phyloP scores from a whole-genome alignment of 2,888 invertebrate genomes.

The Amphiduros pacificus region DNA sequence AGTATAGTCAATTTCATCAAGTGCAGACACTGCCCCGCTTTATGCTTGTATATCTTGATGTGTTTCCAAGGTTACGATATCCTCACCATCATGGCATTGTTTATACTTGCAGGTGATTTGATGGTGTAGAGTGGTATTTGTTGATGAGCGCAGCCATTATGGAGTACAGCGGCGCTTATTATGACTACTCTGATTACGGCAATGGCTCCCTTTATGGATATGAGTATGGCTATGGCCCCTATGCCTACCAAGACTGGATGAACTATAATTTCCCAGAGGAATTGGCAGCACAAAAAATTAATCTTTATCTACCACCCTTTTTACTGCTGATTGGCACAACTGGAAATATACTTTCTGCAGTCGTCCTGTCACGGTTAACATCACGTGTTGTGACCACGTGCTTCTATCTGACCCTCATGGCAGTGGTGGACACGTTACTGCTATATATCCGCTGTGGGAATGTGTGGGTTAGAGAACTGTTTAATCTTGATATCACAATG shows the following conservation, averaged over 20 bases:
- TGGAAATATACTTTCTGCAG: conserved; percentile 37
- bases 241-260: conserved; percentile 1
- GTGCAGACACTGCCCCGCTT: no score
- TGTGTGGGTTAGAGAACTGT: conserved; percentile 37
- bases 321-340: conserved; percentile 45
- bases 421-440: conserved; percentile 43
- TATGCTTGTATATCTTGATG: no score
- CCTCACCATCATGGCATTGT: no score
- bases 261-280: conserved; percentile 4
- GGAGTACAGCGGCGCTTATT: no score
- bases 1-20: no score
- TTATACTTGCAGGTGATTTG: no score
- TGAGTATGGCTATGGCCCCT: background rate
- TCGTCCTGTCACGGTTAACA: conserved; percentile 40
- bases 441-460: conserved; percentile 51
- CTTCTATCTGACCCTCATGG: conserved; percentile 44
- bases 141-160: no score
- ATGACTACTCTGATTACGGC: no score
- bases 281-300: conserved; percentile 19
- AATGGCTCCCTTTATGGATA: no score
- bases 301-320: conserved; percentile 40
- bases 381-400: conserved; percentile 50
- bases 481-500: conserved; percentile 4
- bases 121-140: no score
- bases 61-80: no score